Percentiles rank a stretch among this genome's conserved stretches.
phyloP scores from a whole-genome alignment of 2,797 vertebrate genomes.

The Macrochelys suwanniensis region DNA sequence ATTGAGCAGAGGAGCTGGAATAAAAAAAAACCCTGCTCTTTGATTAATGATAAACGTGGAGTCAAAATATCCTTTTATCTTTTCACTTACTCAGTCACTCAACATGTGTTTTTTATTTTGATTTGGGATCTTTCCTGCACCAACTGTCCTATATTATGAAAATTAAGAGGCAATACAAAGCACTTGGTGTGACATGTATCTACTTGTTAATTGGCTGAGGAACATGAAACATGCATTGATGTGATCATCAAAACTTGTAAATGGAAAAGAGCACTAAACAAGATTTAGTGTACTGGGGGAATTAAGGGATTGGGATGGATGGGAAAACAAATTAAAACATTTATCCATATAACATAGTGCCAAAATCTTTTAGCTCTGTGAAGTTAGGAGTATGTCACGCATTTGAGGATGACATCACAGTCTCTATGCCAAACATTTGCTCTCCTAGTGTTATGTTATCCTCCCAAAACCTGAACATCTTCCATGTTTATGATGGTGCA shows the following conservation, averaged over 20 bases:
- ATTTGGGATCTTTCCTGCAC: background rate
- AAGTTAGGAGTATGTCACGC: background rate
- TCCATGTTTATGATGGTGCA: slow-evolving; percentile 46
- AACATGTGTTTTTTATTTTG: background rate
- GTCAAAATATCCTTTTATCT: background rate
- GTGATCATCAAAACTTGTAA: background rate
- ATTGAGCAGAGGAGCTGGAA: background rate
- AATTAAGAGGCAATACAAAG: background rate
- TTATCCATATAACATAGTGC: background rate
- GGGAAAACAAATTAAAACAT: background rate
- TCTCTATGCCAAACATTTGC: slow-evolving; percentile 20
- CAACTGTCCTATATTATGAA: rapidly evolving
- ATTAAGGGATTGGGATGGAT: background rate
- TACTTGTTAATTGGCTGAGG: background rate
- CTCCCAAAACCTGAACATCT: background rate
- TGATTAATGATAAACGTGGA: background rate
- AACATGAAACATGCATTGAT: background rate
- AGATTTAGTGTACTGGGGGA: background rate
- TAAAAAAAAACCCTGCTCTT: background rate
- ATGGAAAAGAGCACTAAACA: background rate
- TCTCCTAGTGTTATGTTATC: background rate
- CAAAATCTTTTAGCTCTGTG: slow-evolving; percentile 7
- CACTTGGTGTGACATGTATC: background rate
- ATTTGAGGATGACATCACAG: background rate
- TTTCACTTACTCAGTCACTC: background rate